Base-by-base conservation (phyloP, 2,888 invertebrate species). In the Dryocosmus kuriphilus region DNA sequence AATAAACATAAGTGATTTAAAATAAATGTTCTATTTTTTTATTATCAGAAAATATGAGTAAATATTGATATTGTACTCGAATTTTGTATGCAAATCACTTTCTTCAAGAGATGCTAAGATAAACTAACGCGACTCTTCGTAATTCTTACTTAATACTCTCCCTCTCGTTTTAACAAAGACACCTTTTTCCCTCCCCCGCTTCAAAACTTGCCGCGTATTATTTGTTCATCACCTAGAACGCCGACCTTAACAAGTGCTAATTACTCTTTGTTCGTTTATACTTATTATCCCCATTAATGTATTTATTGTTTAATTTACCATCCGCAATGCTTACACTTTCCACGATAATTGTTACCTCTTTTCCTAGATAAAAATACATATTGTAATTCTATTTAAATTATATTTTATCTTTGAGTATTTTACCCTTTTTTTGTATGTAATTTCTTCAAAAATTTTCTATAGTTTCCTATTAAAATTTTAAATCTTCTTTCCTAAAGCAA, bases 251-350 rank as follows among this genome's bases (percentile, higher is more conserved):
- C 51, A 46, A 71, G 27, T 71, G 51, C 27, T 71, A 71, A 71
- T 71, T 71, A 71, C 71, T 51, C 71, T 46, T 71, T 51, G 71
- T 71, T 51, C 46, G 30, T 51, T 27, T 46, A 71, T 71, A 14
- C 71, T 71, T 71, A 71, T 71, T 71, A 71, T 46, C 71, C 71
- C 71, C 32, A 51, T 71, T 71, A 71, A 71, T n/a, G n/a, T 32
- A 71, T 71, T 46, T 67, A 46, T 27, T 46, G 51, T 71, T 67
- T 71, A 51, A 30, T 51, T 51, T 41, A 19, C 51, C 9, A 30
- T 16, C 19, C 27, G 19, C 30, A 30, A 32, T 57, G 14, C 7
- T 55, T 55, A 55, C 19, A 55, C 55, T 55, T 55, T 55, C 55
- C 55, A 8, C 9, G 22, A 24, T 57, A 57, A 24, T 24, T 22